phyloP scores from a whole-genome alignment of 64 coral and sea anemone species.

The Dendronephthya gigantea region DNA sequence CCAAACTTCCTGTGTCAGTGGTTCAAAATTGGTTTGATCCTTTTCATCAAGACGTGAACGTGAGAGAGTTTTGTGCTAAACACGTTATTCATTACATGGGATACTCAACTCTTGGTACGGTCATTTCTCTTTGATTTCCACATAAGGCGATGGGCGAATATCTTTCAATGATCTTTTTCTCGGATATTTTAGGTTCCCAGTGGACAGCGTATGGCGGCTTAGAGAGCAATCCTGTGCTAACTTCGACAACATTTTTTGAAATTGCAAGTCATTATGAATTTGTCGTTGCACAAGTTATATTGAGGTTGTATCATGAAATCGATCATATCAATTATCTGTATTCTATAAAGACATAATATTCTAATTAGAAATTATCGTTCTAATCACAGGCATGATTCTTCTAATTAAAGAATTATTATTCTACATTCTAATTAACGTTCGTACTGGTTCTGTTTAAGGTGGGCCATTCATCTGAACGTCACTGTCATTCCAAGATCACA shows the following conservation, averaged over 20 bases:
- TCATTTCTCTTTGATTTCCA: neutral
- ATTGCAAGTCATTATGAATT: conserved; percentile 74
- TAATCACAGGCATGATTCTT: too few relatives aligned
- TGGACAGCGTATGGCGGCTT: conserved; percentile 77
- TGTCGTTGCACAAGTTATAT: conserved; percentile 56
- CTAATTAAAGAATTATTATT: too few relatives aligned
- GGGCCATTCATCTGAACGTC: conserved; percentile 88
- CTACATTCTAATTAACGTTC: neutral
- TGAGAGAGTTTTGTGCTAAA: conserved; percentile 54
- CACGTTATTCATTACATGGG: conserved; percentile 80
- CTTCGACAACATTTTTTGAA: conserved; percentile 51
- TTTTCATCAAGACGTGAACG: conserved; percentile 66
- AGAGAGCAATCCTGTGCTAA: conserved; percentile 78
- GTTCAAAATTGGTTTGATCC: conserved; percentile 98
- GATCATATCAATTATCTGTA: too few relatives aligned
- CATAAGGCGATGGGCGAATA: neutral
- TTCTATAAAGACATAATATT: neutral
- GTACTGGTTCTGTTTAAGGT: conserved; percentile 53
- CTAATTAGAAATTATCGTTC: too few relatives aligned
- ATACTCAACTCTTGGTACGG: conserved; percentile 80
- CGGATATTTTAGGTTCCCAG: conserved; percentile 34
- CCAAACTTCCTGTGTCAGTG: conserved; percentile 73
- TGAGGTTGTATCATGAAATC: neutral
- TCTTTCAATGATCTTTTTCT: neutral
- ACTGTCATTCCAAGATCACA: conserved; percentile 87